These are phyloP conservation scores for Probosciger aterrimus DNA, from an alignment of 2,113 vertebrate species.

Conservation along the genomic window DNA sequence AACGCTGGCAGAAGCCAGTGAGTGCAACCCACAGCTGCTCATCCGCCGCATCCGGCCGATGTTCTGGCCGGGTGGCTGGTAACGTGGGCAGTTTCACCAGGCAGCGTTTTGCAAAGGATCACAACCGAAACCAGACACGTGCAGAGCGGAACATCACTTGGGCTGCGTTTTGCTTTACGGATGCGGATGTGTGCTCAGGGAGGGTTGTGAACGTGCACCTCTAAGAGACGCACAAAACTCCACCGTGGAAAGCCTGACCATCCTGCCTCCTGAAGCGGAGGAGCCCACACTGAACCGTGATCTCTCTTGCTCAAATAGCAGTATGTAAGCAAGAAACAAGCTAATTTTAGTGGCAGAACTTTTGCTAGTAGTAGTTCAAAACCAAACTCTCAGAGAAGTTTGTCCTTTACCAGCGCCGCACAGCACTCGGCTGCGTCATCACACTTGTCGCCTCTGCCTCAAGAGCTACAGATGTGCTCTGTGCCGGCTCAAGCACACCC, in stretches of 20 bases:
- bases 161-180: not conserved
- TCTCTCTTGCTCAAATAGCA: not conserved
- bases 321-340: not conserved
- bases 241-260: fast-evolving
- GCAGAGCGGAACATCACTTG: fast-evolving
- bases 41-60: fast-evolving
- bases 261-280: not conserved
- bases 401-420: fast-evolving
- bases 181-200: fast-evolving
- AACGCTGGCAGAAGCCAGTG: not conserved
- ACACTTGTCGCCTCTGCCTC: fast-evolving
- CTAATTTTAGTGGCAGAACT: not conserved
- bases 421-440: not conserved
- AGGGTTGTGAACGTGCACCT: fast-evolving
- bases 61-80: not conserved
- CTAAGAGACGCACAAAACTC: not conserved
- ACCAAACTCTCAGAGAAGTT: not conserved
- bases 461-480: fast-evolving
- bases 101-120: not conserved
- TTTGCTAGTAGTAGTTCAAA: not conserved
- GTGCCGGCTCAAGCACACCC: fast-evolving
- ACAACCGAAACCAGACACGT: fast-evolving
- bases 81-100: fast-evolving
- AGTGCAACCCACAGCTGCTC: not conserved
- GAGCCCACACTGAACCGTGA: not conserved